A percentile compares a stretch with the other conserved stretches of the same genome.
Conservation (phyloP, 2,113 vertebrate genomes). For the Phylloscopus whistleri region DNA sequence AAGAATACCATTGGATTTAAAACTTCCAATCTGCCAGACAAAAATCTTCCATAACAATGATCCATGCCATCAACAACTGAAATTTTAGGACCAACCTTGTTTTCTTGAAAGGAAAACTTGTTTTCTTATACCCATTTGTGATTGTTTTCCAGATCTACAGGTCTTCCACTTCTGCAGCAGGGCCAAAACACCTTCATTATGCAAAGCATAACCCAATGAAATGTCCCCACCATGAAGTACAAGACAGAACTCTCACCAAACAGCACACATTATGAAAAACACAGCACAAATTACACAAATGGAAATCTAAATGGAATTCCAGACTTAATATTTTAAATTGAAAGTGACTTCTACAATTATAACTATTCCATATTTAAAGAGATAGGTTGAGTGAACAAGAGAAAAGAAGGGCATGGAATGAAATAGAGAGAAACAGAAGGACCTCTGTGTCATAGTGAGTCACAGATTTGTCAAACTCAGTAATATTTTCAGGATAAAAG, state of each 20-base stretch:
- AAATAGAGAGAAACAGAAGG: not conserved
- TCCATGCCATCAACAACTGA: not conserved
- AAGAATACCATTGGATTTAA: not conserved
- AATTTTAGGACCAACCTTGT: not conserved
- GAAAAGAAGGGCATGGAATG: not conserved
- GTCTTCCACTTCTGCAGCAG: not conserved
- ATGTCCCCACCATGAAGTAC: not conserved
- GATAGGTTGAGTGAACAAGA: not conserved
- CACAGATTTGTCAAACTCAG: not conserved
- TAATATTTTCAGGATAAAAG: not conserved
- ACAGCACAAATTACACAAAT: not conserved
- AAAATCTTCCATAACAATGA: not conserved
- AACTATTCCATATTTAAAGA: not conserved
- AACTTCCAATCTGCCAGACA: not conserved
- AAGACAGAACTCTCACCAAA: not conserved
- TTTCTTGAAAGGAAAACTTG: not conserved
- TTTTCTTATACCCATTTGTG: not conserved
- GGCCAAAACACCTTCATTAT: not conserved
- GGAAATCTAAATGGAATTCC: not conserved
- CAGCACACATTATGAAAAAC: not conserved
- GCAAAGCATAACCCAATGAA: not conserved
- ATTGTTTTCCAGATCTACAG: not conserved
- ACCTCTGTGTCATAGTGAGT: not conserved
- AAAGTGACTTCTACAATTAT: not conserved
- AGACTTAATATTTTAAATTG: not conserved